A percentile compares a stretch with the other conserved stretches of the same genome.
Conservation (phyloP, 2,888 invertebrate species). For the Leptopterna dolabrata region DNA sequence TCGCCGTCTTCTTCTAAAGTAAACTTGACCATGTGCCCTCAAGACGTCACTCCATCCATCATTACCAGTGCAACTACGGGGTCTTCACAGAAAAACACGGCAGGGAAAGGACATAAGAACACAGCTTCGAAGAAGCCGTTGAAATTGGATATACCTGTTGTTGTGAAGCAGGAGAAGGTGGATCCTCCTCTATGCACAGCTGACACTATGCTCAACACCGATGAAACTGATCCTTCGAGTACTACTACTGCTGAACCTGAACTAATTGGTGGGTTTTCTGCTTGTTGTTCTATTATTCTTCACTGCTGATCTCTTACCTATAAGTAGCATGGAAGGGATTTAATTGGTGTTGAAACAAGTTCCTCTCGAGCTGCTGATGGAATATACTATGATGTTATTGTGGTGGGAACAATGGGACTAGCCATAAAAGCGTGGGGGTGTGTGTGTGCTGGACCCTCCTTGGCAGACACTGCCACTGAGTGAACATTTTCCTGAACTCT, state of each 20-base stretch:
- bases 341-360: too few relatives aligned
- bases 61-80: not conserved
- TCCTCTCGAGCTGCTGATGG: too few relatives aligned
- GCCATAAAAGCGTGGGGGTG: too few relatives aligned
- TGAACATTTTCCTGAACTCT: too few relatives aligned
- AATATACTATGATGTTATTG: too few relatives aligned
- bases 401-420: too few relatives aligned
- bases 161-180: not conserved
- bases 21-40: constrained; percentile 9
- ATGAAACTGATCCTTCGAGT: not conserved
- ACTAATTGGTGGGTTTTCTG: not conserved
- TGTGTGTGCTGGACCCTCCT: too few relatives aligned
- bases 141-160: not conserved
- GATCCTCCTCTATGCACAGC: not conserved
- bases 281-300: too few relatives aligned
- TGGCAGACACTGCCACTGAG: too few relatives aligned
- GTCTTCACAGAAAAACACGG: not conserved
- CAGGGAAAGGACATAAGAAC: not conserved
- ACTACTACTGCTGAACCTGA: not conserved
- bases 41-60: constrained; percentile 32
- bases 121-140: not conserved
- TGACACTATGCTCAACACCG: not conserved
- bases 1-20: not conserved
- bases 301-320: too few relatives aligned
- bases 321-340: too few relatives aligned